Evolutionary conservation across 2,113 vertebrate species (phyloP), one percentile per base, ranked within the genome.

Genomic region (Anguilla japonica): DNA sequence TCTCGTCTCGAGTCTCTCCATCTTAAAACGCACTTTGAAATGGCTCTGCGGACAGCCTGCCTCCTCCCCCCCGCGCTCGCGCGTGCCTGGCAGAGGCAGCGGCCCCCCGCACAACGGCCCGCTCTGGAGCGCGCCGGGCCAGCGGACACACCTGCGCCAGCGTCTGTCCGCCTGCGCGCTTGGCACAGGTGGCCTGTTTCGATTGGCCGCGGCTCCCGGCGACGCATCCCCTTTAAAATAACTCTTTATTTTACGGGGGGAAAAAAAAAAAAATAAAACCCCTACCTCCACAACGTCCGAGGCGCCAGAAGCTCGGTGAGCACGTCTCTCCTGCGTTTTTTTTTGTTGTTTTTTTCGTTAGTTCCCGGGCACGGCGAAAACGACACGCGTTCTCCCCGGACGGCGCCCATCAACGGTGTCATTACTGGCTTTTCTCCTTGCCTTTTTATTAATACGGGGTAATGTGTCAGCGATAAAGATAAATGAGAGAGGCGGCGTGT

Each of bases 401-500:
- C 94, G 93, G 92, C 93, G 92, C 93, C 92, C 94, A 96, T 96
- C 95, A 95, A 92, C 93, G 89, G 91, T 94, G 95, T 96, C 94
- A 95, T 96, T 95, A 95, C 93, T 94, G 94, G 93, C 94, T 95
- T 95, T 95, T 95, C 94, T 92, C 91, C 89, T 92, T 95, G 94
- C 95, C 94, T 95, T 94, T 93, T 94, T 90, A 94, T 93, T 95
- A 95, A 96, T 95, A 92, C 92, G 88, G 93, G 94, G 93, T 96
- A 96, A 96, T 96, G 94, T 94, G 94, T 94, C 94, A 94, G 93
- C 96, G 95, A 95, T 96, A 95, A 96, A 96, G 96, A 96, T 95
- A 95, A 94, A 96, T 96, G 95, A 95, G 95, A 92, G 90, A 93
- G 94, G 95, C 94, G 93, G 91, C 91, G 92, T 94, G 94, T 90